Conservation (phyloP, 2,797 vertebrate species). For the Enteromius argenteus region DNA sequence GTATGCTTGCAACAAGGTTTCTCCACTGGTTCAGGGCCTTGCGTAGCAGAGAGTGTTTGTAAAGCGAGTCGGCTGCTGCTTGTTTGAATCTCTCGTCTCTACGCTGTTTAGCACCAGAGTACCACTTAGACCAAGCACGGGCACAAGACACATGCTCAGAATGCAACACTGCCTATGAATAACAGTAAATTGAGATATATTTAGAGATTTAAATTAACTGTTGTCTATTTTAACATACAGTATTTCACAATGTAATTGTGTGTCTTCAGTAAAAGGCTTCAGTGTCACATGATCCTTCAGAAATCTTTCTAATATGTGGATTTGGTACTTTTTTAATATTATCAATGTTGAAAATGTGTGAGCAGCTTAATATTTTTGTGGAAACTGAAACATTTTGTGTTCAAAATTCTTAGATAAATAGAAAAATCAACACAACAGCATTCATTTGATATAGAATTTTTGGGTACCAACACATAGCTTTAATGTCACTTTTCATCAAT, state of each 20-base stretch:
- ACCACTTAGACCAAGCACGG: conserved; percentile 82
- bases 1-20: conserved; percentile 66
- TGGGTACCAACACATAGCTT: no score
- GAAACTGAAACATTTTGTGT: not conserved
- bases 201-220: not conserved
- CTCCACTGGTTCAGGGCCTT: conserved; percentile 80
- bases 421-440: not conserved
- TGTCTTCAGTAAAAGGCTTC: not conserved
- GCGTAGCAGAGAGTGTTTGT: conserved; percentile 68
- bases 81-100: conserved; percentile 68
- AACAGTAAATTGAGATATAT: not conserved
- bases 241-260: no score
- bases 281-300: not conserved
- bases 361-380: not conserved
- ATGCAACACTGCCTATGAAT: conserved; percentile 83
- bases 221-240: not conserved
- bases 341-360: not conserved
- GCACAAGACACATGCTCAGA: conserved; percentile 70
- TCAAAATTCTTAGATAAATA: not conserved
- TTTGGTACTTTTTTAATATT: not conserved
- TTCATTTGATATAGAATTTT: no score
- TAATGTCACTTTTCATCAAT: no score
- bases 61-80: conserved; percentile 67
- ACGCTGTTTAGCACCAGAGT: conserved; percentile 52
- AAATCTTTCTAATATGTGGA: not conserved